phyloP scores from a whole-genome alignment of 2,888 invertebrate species.

The Melangyna quadrimaculata region DNA sequence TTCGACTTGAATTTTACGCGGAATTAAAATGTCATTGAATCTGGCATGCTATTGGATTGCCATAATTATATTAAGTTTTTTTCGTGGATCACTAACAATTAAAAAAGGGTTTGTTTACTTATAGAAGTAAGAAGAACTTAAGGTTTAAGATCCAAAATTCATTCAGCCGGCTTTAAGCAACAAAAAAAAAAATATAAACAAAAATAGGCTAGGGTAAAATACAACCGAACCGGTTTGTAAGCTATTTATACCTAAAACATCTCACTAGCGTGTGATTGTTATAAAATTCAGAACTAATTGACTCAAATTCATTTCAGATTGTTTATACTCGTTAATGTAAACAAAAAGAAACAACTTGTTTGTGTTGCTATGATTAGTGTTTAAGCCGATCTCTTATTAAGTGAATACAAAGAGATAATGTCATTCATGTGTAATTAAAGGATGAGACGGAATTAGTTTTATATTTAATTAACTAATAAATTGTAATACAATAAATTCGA shows the following conservation, averaged over 20 bases:
- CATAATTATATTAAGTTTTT: not conserved
- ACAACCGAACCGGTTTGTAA: not conserved
- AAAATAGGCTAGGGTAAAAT: not conserved
- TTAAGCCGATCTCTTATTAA: too few species aligned
- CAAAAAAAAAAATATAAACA: not conserved
- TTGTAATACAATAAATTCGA: too few species aligned
- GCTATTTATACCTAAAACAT: not conserved
- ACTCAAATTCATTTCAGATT: not conserved
- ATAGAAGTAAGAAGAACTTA: too few species aligned
- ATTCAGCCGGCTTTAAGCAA: not conserved
- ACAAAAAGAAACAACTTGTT: not conserved
- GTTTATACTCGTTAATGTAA: too few species aligned
- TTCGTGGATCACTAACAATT: not conserved
- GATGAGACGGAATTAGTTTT: too few species aligned
- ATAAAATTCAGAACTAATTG: too few species aligned
- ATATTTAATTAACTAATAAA: too few species aligned
- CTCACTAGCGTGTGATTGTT: not conserved
- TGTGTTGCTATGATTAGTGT: too few species aligned
- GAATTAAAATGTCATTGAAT: not conserved
- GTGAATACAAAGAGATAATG: too few species aligned
- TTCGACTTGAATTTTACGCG: not conserved
- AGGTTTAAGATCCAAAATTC: too few species aligned
- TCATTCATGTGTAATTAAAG: too few species aligned
- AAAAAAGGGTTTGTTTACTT: not conserved
- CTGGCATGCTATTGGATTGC: not conserved